phyloP scores from a whole-genome alignment of 2,113 vertebrate genomes.

The Choloepus hoffmanni region DNA sequence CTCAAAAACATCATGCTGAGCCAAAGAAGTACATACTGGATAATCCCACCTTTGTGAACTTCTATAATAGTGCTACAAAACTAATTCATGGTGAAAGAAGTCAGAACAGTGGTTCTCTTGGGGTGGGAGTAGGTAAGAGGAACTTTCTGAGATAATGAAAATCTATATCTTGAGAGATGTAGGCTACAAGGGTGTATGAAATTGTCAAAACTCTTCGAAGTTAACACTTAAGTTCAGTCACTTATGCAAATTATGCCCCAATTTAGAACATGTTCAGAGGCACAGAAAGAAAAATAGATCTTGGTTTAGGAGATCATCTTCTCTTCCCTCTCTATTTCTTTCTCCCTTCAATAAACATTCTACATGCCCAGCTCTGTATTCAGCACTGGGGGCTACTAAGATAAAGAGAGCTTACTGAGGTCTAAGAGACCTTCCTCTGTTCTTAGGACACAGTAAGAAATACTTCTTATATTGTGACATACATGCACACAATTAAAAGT shows the following conservation, averaged over 20 bases:
- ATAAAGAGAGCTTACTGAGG: background rate
- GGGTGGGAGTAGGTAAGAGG: background rate
- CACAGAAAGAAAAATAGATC: background rate
- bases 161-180: background rate
- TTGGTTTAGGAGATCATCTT: background rate
- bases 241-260: background rate
- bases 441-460: background rate
- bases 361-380: background rate
- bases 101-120: background rate
- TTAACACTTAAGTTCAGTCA: background rate
- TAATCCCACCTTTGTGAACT: background rate
- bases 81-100: background rate
- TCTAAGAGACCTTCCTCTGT: background rate
- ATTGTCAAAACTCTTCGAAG: constrained; percentile 31
- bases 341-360: background rate
- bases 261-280: background rate
- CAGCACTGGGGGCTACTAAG: background rate
- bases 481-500: background rate
- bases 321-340: background rate
- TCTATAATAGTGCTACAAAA: background rate
- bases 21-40: background rate
- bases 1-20: background rate
- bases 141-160: background rate
- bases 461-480: background rate
- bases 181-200: background rate